These are phyloP conservation scores for Mercenaria mercenaria DNA, from an alignment of 1,140 invertebrate species.

Conservation along the genomic window DNA sequence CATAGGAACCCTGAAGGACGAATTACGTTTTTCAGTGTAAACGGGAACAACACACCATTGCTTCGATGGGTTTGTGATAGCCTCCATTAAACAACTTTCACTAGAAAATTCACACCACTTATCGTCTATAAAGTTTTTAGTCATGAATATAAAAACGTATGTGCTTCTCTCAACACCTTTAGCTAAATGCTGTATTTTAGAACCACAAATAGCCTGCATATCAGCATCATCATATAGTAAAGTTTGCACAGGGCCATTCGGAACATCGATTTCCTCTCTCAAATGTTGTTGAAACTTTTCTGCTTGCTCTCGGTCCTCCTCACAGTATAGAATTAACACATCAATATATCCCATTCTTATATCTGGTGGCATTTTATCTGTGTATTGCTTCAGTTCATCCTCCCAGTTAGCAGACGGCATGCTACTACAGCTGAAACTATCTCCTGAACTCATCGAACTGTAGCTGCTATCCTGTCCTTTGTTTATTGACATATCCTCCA, in stretches of 20 bases:
- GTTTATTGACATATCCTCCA: not conserved
- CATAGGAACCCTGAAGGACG: slow-evolving; percentile 74
- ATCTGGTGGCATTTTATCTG: slow-evolving; percentile 57
- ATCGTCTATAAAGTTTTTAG: slow-evolving; percentile 71
- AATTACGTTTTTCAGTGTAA: slow-evolving; percentile 69
- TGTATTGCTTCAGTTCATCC: slow-evolving; percentile 26
- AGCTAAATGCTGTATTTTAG: slow-evolving; percentile 66
- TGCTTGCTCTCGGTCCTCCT: slow-evolving; percentile 64
- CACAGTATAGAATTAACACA: slow-evolving; percentile 74
- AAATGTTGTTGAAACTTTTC: slow-evolving; percentile 65
- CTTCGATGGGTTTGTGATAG: slow-evolving; percentile 73
- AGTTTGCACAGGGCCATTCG: slow-evolving; percentile 51
- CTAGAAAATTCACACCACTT: slow-evolving; percentile 73
- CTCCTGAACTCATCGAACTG: slow-evolving; percentile 1
- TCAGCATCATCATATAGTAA: slow-evolving; percentile 70
- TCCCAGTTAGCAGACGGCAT: slow-evolving; percentile 40
- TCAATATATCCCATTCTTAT: slow-evolving; percentile 68
- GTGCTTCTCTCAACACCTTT: slow-evolving; percentile 70
- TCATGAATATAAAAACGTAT: slow-evolving; percentile 74
- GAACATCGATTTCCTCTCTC: slow-evolving; percentile 61
- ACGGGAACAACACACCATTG: slow-evolving; percentile 78
- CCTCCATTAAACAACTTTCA: slow-evolving; percentile 75
- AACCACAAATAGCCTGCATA: slow-evolving; percentile 48
- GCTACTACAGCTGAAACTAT: not conserved
- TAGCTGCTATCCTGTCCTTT: slow-evolving; percentile 35